Base-by-base conservation (phyloP, 2,113 vertebrate species). In the Cepphus grylle region DNA sequence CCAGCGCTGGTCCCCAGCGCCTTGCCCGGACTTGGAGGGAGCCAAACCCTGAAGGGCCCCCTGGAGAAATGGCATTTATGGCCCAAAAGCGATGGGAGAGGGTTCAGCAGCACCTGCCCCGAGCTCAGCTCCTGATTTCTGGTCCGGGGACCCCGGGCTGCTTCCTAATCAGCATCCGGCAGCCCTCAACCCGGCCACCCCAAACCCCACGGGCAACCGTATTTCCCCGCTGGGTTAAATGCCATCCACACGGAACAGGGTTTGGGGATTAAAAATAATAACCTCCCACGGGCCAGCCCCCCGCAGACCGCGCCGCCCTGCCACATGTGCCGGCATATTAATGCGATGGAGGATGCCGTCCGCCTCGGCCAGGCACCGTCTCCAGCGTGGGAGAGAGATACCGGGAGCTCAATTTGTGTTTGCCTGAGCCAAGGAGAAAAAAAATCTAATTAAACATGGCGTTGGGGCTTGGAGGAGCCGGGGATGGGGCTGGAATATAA, bases 371-470 rank as follows among this genome's bases (percentile, higher is more conserved):
- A 95, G 96, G 69, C 77, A 38, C 45, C 25, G 36, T 91, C 96
- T 96, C 93, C 53, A 49, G 92, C 69, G 27, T 50, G 30, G 94
- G 70, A 93, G 69, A 94, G 88, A 95, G 93, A 97, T 88, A 97
- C 90, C 66, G 49, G 88, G 85, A 96, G 97, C 96, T 98, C 97
- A 95, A 92, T 98, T 98, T 98, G 97, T 98, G 95, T 98, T 97
- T 98, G 97, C 94, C 88, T 74, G 96, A 97, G 95, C 97, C 95
- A 95, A 93, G 97, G 96, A 98, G 98, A 94, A 40, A 40, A 40
- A 98, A 97, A 98, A 98, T 97, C 98, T 98, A 98, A 98, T 98
- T 98, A 98, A 98, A 98, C 94, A 97, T 98, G 98, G 98, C 95
- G 77, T 88, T 79, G 76, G 96, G 95, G 97, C 96, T 98, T 98